phyloP scores from a whole-genome alignment of 2,797 vertebrate genomes.

The Phaenicophaeus curvirostris region DNA sequence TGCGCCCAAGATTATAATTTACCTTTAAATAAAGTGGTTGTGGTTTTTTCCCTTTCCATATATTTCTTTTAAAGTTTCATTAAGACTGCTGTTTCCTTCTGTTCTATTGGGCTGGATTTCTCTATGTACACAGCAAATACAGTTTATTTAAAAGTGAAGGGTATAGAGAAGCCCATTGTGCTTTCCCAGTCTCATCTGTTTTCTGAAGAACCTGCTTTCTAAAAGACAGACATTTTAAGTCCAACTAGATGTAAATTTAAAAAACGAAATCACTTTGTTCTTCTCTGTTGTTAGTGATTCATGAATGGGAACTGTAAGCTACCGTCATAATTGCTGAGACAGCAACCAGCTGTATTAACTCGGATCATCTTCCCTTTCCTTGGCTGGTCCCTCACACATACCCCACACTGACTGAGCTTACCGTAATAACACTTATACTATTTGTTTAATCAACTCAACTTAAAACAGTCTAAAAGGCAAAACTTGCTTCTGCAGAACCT shows the following conservation, averaged over 20 bases:
- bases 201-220: background rate
- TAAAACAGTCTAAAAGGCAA: background rate
- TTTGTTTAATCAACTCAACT: too few species aligned
- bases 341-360: background rate
- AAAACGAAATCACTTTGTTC: background rate
- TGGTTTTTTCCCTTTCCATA: background rate
- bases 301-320: background rate
- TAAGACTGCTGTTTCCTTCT: background rate
- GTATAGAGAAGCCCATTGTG: background rate
- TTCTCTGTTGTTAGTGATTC: background rate
- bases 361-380: background rate
- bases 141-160: background rate
- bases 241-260: background rate
- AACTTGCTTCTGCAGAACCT: background rate
- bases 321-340: background rate
- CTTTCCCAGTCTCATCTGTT: background rate
- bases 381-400: background rate
- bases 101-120: background rate
- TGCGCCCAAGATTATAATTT: background rate
- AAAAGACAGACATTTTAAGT: background rate
- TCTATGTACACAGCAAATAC: background rate
- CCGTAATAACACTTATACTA: background rate
- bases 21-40: constrained; percentile 44
- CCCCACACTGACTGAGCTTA: background rate
- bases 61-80: background rate